Evolutionary conservation across 2,113 vertebrate species (phyloP).

Genomic region (Hemibagrus wyckioides): DNA sequence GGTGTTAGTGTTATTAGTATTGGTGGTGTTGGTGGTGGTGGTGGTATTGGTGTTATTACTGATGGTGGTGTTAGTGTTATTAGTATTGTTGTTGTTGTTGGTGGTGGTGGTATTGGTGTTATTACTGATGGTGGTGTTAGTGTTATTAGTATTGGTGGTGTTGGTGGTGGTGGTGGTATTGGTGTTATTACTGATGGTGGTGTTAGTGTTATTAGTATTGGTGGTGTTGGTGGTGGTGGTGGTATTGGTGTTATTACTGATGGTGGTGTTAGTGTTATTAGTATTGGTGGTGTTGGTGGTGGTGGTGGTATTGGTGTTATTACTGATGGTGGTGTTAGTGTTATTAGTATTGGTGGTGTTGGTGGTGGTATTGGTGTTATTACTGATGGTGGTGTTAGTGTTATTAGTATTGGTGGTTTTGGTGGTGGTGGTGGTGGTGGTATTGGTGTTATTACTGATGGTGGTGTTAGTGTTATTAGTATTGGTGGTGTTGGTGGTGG

Average conservation of each 20-base stretch:
- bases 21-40: not conserved
- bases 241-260: accelerated
- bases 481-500: not conserved
- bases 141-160: not conserved
- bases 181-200: not conserved
- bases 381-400: not conserved
- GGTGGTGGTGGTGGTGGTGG: not conserved
- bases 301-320: not conserved
- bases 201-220: not conserved
- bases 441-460: not conserved
- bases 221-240: not conserved
- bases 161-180: not conserved
- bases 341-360: not conserved
- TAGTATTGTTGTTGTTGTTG: not conserved
- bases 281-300: not conserved
- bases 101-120: not conserved
- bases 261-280: not conserved
- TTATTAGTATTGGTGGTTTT: not conserved
- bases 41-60: not conserved
- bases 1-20: no score
- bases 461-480: not conserved
- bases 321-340: not conserved
- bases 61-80: not conserved
- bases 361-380: not conserved
- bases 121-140: not conserved